Evolutionary conservation across 2,113 vertebrate species (phyloP), one percentile per base, ranked within the genome.

Genomic region (Polyodon spathula): DNA sequence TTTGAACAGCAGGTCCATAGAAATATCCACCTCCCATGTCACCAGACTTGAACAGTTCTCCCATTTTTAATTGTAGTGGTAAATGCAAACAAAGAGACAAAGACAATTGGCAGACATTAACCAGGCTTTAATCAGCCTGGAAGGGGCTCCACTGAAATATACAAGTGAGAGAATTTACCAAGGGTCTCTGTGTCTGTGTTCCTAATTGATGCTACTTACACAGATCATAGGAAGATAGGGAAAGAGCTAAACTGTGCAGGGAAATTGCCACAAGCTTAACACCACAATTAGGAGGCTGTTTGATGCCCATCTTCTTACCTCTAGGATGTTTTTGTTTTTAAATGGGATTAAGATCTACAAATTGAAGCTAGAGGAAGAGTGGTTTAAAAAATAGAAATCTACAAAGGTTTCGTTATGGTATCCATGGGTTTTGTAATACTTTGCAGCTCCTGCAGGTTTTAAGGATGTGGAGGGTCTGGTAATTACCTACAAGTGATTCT

Each of bases 401-500:
- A 42, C 4, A n/a, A 42, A 58, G 15, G 56, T 42, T 58, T 57
- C 16, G n/a, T 11, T 11, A 16, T 10, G 56, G 40, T 37, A 15
- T 57, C 56, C 17, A 37, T 57, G 55, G 5, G 39, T 43, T n/a
- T 12, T 4, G 12, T 43, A n/a, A 66, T 54, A 60, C 42, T 57
- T 37, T 15, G 37, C 58, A 62, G 17, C 42, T 37, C 58, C 48
- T 40, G 69, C 74, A 72, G 73, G 70, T 75, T 73, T 50, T 3
- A 56, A 43, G 46, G 62, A 62, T 57, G 44, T 62, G 54, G 52
- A 48, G 70, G 54, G 69, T 64, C 62, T 54, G 67, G 68, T 74
- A 76, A 79, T 66, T 72, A 73, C 60, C 71, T 63, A 71, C 66
- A 73, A 71, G 64, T 68, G 68, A 71, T 61, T 81, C 68, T 69